These are phyloP conservation scores for Caenorhabditis sulstoni DNA, from an alignment of 2,888 invertebrate species.

Conservation along the genomic window DNA sequence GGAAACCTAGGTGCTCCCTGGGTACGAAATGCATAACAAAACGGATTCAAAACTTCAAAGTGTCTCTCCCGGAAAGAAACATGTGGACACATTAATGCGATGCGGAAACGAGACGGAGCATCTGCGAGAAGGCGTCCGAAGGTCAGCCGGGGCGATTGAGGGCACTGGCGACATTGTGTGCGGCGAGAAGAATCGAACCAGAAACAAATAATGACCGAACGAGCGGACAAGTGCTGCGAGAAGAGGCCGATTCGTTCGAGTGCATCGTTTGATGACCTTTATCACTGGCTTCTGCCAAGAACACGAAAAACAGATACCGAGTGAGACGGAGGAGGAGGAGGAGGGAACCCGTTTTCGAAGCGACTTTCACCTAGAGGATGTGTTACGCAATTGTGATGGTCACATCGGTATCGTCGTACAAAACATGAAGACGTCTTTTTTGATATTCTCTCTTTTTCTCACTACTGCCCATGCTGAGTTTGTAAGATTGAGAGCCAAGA, in stretches of 20 bases:
- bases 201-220: conserved; percentile 55
- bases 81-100: conserved; percentile 42
- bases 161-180: neutral
- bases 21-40: conserved; percentile 41
- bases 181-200: conserved; percentile 40
- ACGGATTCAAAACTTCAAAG: conserved; percentile 30
- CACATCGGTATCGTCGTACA: conserved; percentile 11
- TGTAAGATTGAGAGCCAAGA: conserved; percentile 18
- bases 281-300: conserved; percentile 22
- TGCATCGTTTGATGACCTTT: conserved; percentile 36
- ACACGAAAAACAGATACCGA: conserved; percentile 4
- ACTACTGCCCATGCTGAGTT: conserved; percentile 22
- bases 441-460: neutral
- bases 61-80: conserved; percentile 29
- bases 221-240: conserved; percentile 28
- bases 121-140: conserved; percentile 35
- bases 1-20: neutral
- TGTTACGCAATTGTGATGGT: conserved; percentile 49
- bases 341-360: conserved; percentile 36
- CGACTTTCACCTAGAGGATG: conserved; percentile 11
- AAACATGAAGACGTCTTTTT: conserved; percentile 17
- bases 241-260: conserved; percentile 11
- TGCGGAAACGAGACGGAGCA: conserved; percentile 29
- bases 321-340: neutral
- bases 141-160: conserved; percentile 49